phyloP scores from a whole-genome alignment of 1,140 invertebrate genomes.

The Schlechtendalia chinensis region DNA sequence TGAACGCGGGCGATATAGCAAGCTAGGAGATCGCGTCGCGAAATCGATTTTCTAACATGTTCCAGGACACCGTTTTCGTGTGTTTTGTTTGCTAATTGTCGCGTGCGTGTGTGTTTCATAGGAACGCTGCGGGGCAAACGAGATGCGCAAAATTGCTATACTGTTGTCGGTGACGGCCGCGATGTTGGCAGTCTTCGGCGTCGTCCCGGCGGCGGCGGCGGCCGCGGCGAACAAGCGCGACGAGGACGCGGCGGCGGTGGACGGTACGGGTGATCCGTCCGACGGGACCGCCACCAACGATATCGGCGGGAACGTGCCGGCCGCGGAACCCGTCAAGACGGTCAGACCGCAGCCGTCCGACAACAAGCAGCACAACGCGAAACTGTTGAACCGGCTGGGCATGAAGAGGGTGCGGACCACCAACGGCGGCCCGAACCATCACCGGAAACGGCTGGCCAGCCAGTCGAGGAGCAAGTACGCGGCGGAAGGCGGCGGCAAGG shows the following conservation, averaged over 20 bases:
- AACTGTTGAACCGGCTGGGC: constrained; percentile 52
- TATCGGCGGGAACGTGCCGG: not conserved
- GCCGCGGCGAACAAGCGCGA: not conserved
- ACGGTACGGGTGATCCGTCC: not conserved
- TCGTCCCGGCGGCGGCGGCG: not conserved
- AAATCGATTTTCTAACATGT: too few species aligned
- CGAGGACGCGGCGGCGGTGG: too few species aligned
- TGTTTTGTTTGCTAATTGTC: not conserved
- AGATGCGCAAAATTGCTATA: constrained; percentile 7
- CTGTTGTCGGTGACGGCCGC: not conserved
- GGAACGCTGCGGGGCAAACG: too few species aligned
- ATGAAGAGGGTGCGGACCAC: constrained; percentile 52
- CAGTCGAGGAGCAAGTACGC: constrained; percentile 53
- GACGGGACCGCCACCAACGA: not conserved
- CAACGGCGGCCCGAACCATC: constrained; percentile 40
- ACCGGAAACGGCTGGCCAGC: constrained; percentile 52
- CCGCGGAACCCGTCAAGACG: constrained; percentile 6
- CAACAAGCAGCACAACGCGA: constrained; percentile 51
- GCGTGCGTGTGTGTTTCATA: not conserved
- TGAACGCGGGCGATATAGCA: too few species aligned
- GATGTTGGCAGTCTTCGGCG: not conserved
- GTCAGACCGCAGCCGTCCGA: not conserved
- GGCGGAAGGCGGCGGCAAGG: constrained; percentile 61
- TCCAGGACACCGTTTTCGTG: too few species aligned
- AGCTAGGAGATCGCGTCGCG: too few species aligned